These are phyloP conservation scores for Drosophila borealis DNA, from an alignment of 2,888 invertebrate species.

Conservation along the genomic window DNA sequence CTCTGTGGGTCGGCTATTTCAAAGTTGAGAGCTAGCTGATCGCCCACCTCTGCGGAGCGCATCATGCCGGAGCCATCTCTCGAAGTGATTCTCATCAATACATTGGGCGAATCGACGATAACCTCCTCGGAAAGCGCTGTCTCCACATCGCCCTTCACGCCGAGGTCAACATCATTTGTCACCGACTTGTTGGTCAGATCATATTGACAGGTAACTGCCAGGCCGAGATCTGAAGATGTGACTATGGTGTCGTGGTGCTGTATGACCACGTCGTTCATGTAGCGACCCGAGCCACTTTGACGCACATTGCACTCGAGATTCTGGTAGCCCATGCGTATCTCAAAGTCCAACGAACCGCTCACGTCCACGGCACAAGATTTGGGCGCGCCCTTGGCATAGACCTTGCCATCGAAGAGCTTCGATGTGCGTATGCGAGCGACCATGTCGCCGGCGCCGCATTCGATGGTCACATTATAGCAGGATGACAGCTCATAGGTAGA, in stretches of 20 bases:
- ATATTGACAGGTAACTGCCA: slow-evolving; percentile 96
- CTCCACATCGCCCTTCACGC: slow-evolving; percentile 93
- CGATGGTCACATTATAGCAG: slow-evolving; percentile 97
- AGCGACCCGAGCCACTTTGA: slow-evolving; percentile 93
- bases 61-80: slow-evolving; percentile 93
- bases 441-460: slow-evolving; percentile 97
- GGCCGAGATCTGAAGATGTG: slow-evolving; percentile 95
- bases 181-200: slow-evolving; percentile 97
- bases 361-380: slow-evolving; percentile 96
- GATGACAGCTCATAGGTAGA: slow-evolving; percentile 96
- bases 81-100: slow-evolving; percentile 96
- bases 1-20: slow-evolving; percentile 96
- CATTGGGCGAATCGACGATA: slow-evolving; percentile 96
- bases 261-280: slow-evolving; percentile 95
- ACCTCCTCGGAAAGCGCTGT: slow-evolving; percentile 95
- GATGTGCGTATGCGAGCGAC: slow-evolving; percentile 96
- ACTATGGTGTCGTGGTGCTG: slow-evolving; percentile 98
- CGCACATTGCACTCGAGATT: slow-evolving; percentile 97
- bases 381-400: slow-evolving; percentile 92
- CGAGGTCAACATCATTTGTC: slow-evolving; percentile 94
- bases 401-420: slow-evolving; percentile 88
- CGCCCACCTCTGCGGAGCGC: slow-evolving; percentile 95
- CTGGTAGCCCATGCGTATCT: slow-evolving; percentile 95
- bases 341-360: slow-evolving; percentile 94
- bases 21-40: slow-evolving; percentile 95